phyloP scores from a whole-genome alignment of 2,797 vertebrate genomes.

The Semotilus atromaculatus region DNA sequence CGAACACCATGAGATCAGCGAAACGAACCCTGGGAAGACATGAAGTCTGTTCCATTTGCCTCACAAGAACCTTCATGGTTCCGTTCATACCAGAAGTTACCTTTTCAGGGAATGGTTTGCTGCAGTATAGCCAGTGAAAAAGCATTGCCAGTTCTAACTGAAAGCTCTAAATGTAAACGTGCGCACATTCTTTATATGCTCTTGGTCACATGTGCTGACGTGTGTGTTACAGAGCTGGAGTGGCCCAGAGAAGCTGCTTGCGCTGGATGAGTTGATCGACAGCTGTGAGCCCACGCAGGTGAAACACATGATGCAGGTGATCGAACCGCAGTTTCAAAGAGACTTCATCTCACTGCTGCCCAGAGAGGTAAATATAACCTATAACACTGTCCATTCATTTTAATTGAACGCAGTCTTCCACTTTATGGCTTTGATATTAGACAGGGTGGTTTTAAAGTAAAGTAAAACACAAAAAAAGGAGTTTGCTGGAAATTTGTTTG shows the following conservation, averaged over 20 bases:
- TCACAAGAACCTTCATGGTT: slow-evolving; percentile 7
- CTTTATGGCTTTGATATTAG: neutral
- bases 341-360: slow-evolving; percentile 99
- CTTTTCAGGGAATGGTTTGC: neutral
- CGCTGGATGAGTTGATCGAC: slow-evolving; percentile 98
- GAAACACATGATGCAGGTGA: slow-evolving; percentile 99
- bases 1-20: slow-evolving; percentile 13
- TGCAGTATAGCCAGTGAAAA: slow-evolving; percentile 3
- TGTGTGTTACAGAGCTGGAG: slow-evolving; percentile 91
- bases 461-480: too few species aligned
- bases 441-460: neutral
- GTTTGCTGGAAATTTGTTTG: neutral
- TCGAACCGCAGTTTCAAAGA: slow-evolving; percentile 99
- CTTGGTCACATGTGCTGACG: slow-evolving; percentile 11
- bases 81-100: neutral
- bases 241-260: slow-evolving; percentile 97
- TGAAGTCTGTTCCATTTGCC: slow-evolving; percentile 11
- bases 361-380: slow-evolving; percentile 89
- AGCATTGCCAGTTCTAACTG: neutral
- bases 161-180: neutral
- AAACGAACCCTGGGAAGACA: slow-evolving; percentile 5
- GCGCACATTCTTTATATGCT: neutral
- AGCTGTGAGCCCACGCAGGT: slow-evolving; percentile 99
- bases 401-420: neutral
- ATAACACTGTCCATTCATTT: neutral